These are phyloP conservation scores for Heterodera carotae DNA, from an alignment of 1,140 invertebrate species.

Conservation along the genomic window DNA sequence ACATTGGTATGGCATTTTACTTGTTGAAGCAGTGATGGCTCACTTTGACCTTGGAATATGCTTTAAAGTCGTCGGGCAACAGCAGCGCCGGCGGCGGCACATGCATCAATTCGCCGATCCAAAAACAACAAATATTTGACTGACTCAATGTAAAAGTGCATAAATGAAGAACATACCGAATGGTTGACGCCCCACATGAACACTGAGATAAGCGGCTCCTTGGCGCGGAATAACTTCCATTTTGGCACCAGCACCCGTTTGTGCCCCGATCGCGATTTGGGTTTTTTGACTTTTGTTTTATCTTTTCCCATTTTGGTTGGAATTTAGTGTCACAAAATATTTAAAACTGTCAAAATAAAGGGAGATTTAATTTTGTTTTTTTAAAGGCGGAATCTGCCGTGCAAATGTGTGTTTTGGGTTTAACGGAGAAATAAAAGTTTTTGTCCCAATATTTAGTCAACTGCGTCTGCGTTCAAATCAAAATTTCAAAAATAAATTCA, in stretches of 20 bases:
- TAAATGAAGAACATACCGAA: conserved; percentile 73
- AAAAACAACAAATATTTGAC: no score
- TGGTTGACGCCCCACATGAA: conserved; percentile 99
- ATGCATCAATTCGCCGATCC: conserved; percentile 86
- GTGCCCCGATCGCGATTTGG: conserved; percentile 18
- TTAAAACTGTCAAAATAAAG: no score
- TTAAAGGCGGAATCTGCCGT: no score
- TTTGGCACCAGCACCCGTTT: conserved; percentile 64
- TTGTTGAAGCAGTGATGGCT: conserved; percentile 99
- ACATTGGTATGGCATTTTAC: no score
- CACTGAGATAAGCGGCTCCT: conserved; percentile 95
- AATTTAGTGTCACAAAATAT: no score
- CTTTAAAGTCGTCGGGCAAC: conserved; percentile 92
- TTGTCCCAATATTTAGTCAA: no score
- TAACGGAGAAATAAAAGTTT: no score
- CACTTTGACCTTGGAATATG: conserved; percentile 87
- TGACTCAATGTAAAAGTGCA: conserved; percentile 20
- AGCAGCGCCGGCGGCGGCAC: conserved; percentile 97
- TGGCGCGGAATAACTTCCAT: conserved; percentile 90
- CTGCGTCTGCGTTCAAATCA: no score
- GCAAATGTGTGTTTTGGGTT: no score
- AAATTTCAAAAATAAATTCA: no score
- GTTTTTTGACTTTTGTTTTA: conserved; percentile 17
- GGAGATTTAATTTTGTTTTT: no score
- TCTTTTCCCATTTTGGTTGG: neutral